Percentiles rank a stretch among this genome's conserved stretches.
Evolutionary conservation across 2,888 invertebrate species (phyloP).

Genomic region (Mythimna pallens): DNA sequence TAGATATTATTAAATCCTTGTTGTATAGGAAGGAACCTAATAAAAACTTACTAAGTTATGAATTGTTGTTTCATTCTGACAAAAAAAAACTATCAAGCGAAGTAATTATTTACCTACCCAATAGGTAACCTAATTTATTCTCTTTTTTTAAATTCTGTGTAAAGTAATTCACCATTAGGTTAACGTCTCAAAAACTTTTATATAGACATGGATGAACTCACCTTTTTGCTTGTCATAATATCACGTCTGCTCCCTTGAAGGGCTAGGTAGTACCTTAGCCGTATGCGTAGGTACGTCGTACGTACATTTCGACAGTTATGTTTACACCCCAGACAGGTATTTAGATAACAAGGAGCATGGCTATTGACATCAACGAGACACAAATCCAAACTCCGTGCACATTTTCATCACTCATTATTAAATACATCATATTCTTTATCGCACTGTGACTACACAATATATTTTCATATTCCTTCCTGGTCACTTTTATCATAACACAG

Average conservation of each 20-base stretch:
- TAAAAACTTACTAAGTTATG: too few species aligned
- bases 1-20: too few species aligned
- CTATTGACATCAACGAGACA: neutral
- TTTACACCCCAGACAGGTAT: neutral
- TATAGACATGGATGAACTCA: neutral
- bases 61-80: too few species aligned
- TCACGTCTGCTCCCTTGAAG: neutral
- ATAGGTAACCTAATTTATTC: too few species aligned
- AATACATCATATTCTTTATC: neutral
- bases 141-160: too few species aligned
- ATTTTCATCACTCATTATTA: neutral
- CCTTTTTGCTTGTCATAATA: neutral
- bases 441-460: neutral
- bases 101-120: too few species aligned
- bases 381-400: neutral
- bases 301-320: neutral
- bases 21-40: too few species aligned
- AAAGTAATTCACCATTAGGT: too few species aligned
- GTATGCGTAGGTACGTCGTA: neutral
- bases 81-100: too few species aligned
- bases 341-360: too few species aligned
- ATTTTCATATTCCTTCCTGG: too few species aligned
- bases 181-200: too few species aligned
- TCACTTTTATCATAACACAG: slow-evolving; percentile 3
- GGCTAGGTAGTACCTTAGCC: neutral